phyloP scores from a whole-genome alignment of 2,797 vertebrate species.

The Prunella strophiata region DNA sequence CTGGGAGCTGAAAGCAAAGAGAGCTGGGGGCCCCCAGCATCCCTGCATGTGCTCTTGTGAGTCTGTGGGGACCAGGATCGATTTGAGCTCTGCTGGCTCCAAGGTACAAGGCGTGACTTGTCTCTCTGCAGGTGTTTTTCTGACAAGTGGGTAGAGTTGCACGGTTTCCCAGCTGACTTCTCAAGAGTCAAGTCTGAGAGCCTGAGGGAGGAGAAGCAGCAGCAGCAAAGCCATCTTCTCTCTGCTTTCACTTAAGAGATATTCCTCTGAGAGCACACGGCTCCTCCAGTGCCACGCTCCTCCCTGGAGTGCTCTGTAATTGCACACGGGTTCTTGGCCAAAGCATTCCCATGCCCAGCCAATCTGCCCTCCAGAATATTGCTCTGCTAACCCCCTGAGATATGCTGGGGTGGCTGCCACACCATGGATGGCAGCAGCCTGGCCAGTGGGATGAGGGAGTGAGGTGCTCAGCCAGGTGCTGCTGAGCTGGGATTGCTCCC shows the following conservation, averaged over 20 bases:
- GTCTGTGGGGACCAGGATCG: constrained; percentile 10
- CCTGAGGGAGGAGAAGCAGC: constrained; percentile 52
- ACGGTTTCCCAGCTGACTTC: constrained; percentile 42
- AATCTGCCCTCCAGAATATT: background rate
- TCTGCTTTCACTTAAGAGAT: constrained; percentile 29
- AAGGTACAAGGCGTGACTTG: constrained; percentile 10
- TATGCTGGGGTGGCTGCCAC: rapidly evolving
- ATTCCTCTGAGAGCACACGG: background rate
- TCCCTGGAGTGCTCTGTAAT: background rate
- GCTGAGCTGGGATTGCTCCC: background rate
- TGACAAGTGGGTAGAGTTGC: constrained; percentile 31
- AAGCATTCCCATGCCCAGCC: background rate
- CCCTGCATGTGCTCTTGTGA: background rate
- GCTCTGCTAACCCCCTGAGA: background rate
- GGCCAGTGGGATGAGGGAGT: background rate
- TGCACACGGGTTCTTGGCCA: background rate
- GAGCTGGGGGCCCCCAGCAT: constrained; percentile 6
- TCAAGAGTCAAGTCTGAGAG: constrained; percentile 31
- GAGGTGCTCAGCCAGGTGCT: background rate
- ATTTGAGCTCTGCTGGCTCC: constrained; percentile 11
- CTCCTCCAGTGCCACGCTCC: background rate
- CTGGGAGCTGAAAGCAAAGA: constrained; percentile 56
- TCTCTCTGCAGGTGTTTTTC: constrained; percentile 52
- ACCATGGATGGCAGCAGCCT: rapidly evolving
- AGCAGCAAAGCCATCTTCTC: constrained; percentile 49